phyloP scores from a whole-genome alignment of 2,888 invertebrate species.

The Steinernema hermaphroditum region DNA sequence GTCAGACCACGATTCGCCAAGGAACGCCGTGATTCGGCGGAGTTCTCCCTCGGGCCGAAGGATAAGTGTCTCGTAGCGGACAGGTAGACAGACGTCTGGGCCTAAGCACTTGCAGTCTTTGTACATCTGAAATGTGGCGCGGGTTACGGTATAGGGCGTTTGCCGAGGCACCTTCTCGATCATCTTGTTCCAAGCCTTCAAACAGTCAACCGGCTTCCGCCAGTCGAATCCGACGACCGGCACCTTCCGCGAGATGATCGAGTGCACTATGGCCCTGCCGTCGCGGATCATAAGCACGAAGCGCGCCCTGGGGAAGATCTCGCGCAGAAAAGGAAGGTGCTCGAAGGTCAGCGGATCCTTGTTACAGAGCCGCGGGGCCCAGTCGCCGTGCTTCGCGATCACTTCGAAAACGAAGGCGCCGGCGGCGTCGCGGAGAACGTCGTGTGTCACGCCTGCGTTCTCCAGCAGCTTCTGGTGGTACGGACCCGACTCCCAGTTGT shows the following conservation, averaged over 20 bases:
- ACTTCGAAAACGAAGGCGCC: constrained; percentile 79
- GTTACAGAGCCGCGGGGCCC: constrained; percentile 86
- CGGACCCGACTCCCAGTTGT: constrained; percentile 84
- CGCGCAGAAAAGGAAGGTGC: constrained; percentile 61
- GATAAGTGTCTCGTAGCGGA: constrained; percentile 93
- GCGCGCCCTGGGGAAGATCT: constrained; percentile 92
- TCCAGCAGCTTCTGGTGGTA: constrained; percentile 85
- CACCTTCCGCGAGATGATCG: constrained; percentile 87
- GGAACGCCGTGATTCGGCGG: constrained; percentile 81
- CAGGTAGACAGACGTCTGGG: constrained; percentile 76
- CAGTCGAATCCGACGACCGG: constrained; percentile 89
- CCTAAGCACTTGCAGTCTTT: constrained; percentile 75
- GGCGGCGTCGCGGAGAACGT: constrained; percentile 88
- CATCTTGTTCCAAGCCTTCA: constrained; percentile 78
- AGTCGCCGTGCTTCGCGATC: constrained; percentile 84
- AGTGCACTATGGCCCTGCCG: constrained; percentile 94
- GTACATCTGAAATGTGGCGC: constrained; percentile 90
- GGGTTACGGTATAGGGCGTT: constrained; percentile 76
- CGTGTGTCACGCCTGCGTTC: constrained; percentile 88
- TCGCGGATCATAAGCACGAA: constrained; percentile 96
- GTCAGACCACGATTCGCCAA: constrained; percentile 89
- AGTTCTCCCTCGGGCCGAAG: constrained; percentile 85
- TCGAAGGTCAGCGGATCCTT: constrained; percentile 94
- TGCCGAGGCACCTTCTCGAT: constrained; percentile 84
- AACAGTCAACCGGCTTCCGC: constrained; percentile 83